Evolutionary conservation across 1,140 invertebrate species (phyloP), one percentile per base, ranked within the genome.

Genomic region (Bombus superbus): DNA sequence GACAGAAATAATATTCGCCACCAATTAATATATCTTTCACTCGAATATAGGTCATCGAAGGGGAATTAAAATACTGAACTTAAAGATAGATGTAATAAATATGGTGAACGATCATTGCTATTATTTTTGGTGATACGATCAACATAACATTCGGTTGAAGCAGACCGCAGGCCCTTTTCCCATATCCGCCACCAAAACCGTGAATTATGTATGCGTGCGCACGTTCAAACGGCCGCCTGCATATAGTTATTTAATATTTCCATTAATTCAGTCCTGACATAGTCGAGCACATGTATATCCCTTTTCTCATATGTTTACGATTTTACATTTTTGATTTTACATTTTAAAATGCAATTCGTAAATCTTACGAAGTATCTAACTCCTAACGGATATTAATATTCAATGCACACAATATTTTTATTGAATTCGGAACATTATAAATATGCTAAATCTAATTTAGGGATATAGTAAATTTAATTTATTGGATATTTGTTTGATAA

Each of bases 141-240:
- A 47, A 25, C 25, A 28, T 28, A 18, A 22, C 35, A 35, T 47
- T 75, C 53, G 18, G 25, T 47, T 44, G 42, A 18, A 75, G 32
- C 71, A 38, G 28, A 62, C 79, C 47, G 38, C 69, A 44, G 57
- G 47, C 40, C 71, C 72, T 44, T 82, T 82, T 82, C 59, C 57
- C 53, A 62, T 82, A 82, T 74, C 57, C 69, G 47, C 57, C 57
- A 38, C 28, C 71, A 35, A 64, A 66, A 40, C 72, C 71, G 59
- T 74, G 81, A 82, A 82, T 82, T 82, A 75, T 66, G 40, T 75
- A 82, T 90, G 88, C 89, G 74, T 73, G 71, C 62, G 68, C 81
- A 81, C 79, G 68, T 38, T 32, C 47, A 11, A 72, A 66, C 68
- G 35, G 11, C 35, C 47, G 66, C 35, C 38, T 42, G 47, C 47